Evolutionary conservation across 1,140 invertebrate genomes (phyloP).

Genomic region (Trichoplusia ni): DNA sequence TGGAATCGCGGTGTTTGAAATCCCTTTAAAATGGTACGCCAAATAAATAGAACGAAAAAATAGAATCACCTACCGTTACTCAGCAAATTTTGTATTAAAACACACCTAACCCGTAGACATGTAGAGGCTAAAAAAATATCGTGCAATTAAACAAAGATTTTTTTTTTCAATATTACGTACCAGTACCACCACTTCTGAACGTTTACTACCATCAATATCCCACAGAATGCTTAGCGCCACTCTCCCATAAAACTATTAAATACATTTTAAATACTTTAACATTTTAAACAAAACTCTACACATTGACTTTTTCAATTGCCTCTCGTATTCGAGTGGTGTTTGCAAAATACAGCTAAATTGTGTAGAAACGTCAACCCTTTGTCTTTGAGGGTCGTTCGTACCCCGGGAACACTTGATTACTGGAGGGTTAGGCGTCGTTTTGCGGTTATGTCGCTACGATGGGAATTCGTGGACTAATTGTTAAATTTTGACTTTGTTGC

Average conservation of each 20-base stretch:
- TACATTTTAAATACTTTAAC: constrained; percentile 45
- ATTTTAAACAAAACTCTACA: too few species aligned
- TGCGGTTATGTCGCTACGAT: constrained; percentile 6
- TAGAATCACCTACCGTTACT: too few species aligned
- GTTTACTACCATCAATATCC: too few species aligned
- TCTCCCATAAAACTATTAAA: too few species aligned
- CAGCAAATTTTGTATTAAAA: too few species aligned
- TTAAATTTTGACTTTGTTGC: constrained; percentile 14
- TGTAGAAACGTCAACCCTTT: constrained; percentile 49
- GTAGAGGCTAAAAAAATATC: too few species aligned
- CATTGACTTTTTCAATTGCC: constrained; percentile 42
- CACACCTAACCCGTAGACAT: too few species aligned
- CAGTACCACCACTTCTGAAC: too few species aligned
- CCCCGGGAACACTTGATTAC: constrained; percentile 48
- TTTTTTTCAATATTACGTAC: too few species aligned
- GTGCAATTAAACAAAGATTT: too few species aligned
- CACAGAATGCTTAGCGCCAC: too few species aligned
- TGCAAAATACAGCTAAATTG: constrained; percentile 71
- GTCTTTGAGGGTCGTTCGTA: constrained; percentile 48
- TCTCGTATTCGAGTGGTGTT: constrained; percentile 55
- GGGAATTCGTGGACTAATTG: constrained; percentile 17
- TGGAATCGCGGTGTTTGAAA: constrained; percentile 40
- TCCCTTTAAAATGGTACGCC: constrained; percentile 53
- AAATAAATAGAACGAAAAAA: too few species aligned
- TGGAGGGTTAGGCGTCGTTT: constrained; percentile 43